phyloP scores from a whole-genome alignment of 1,140 invertebrate species.

The Glossosoma conforme region DNA sequence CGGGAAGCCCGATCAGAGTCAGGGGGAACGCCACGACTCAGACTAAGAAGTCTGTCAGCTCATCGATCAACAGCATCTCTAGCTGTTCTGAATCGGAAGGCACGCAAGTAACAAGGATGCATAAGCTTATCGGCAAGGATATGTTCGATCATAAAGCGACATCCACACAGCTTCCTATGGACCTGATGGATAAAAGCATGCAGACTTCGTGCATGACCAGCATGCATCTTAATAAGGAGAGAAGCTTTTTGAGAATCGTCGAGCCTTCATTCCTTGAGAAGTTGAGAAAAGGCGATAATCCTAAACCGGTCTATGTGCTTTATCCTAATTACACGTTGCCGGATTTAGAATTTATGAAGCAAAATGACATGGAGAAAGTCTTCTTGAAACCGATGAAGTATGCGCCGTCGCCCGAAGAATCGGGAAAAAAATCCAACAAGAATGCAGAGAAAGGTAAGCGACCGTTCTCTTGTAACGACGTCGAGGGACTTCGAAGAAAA shows the following conservation, averaged over 20 bases:
- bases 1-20: constrained; percentile 43
- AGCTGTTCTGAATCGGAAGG: constrained; percentile 51
- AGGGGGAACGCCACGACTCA: constrained; percentile 35
- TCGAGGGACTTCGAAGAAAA: constrained; percentile 72
- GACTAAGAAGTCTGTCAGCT: constrained; percentile 42
- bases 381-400: constrained; percentile 51
- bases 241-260: constrained; percentile 51
- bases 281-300: constrained; percentile 56
- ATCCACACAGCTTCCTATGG: constrained; percentile 53
- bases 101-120: constrained; percentile 48
- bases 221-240: constrained; percentile 39
- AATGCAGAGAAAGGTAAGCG: constrained; percentile 49
- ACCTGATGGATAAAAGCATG: constrained; percentile 66
- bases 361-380: constrained; percentile 58
- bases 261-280: constrained; percentile 62
- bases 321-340: constrained; percentile 90
- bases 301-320: constrained; percentile 79
- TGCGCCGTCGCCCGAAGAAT: constrained; percentile 39
- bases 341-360: constrained; percentile 77
- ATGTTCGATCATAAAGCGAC: constrained; percentile 45
- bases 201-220: constrained; percentile 58
- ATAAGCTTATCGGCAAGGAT: constrained; percentile 40
- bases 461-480: constrained; percentile 79
- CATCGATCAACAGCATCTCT: constrained; percentile 48
- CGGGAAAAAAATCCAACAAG: constrained; percentile 39